Base-by-base conservation (phyloP, 2,797 vertebrate genomes). In the Gephyroberyx darwinii region DNA sequence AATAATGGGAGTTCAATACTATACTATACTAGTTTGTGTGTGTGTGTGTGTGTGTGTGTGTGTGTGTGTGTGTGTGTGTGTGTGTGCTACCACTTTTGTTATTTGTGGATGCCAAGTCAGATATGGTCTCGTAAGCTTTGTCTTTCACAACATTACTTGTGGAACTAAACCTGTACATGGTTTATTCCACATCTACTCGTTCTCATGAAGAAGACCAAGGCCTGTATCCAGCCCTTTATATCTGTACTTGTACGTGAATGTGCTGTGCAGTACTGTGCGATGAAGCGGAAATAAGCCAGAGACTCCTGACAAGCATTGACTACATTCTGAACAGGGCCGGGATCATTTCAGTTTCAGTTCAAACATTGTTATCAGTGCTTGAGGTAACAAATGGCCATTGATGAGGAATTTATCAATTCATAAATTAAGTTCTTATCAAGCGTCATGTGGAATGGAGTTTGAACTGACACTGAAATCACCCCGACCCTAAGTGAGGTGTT, bases 291-390 rank as follows among this genome's bases (percentile, higher is more conserved):
- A 75, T 71, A 79, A 77, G 58, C 74, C 69, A 65, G 70, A 81
- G 75, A 83, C 83, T 77, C 71, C 71, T 71, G 75, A 81, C 70
- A 69, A 84, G 86, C 82, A 71, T 76, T 69, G 74, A 83, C 82
- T 91, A 90, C 91, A 92, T 91, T 92, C 89, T 87, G 80, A 84
- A 75, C 54, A 67, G 74, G 83, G 80, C 71, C 54, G 74, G 75
- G 78, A 57, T 86, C 47, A 68, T 82, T 86, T 82, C 81, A 86
- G 14, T 82, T 85, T 82, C 78, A 77, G 77, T 82, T 84, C 64
- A 62, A 85, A 71, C 63, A 5, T 35, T 5, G 81, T 79, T 50
- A 78, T 81, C 6, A 4, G 66, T 14, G 48, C 77, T 88, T 65
- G 83, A 89, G 78, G 75, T 59, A 76, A 69, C 54, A 43, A 41